Evolutionary conservation across 2,113 vertebrate genomes (phyloP).

Genomic region (Cyrtonyx montezumae): DNA sequence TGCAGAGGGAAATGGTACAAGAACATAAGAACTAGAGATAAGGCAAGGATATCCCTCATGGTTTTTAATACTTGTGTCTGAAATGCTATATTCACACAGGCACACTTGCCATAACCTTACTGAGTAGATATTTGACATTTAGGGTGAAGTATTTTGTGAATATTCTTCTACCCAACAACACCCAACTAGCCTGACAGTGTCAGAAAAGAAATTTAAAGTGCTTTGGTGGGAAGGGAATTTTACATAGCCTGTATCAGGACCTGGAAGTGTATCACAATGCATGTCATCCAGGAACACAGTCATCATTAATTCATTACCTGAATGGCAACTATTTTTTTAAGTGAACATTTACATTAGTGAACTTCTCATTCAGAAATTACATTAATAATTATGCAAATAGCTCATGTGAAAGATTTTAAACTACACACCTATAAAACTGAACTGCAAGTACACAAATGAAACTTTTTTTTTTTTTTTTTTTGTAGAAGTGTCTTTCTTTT

Average conservation of each 20-base stretch:
- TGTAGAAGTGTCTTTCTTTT: not conserved
- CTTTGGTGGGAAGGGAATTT: not conserved
- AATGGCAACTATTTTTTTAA: not conserved
- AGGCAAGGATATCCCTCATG: not conserved
- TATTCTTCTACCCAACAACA: not conserved
- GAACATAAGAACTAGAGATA: not conserved
- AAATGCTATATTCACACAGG: not conserved
- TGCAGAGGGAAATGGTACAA: not conserved
- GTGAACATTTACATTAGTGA: not conserved
- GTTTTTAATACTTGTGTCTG: not conserved
- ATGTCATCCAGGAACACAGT: rapidly evolving
- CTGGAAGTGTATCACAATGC: not conserved
- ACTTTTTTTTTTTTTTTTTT: not conserved
- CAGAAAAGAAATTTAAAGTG: not conserved
- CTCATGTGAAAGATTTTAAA: not conserved
- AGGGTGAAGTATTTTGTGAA: not conserved
- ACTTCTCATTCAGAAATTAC: not conserved
- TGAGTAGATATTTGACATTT: not conserved
- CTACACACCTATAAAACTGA: not conserved
- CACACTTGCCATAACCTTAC: not conserved
- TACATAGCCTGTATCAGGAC: not conserved
- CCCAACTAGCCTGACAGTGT: rapidly evolving
- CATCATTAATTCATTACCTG: not conserved
- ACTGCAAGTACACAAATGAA: not conserved
- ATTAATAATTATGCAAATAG: not conserved